Conservation (phyloP, 2,797 vertebrate genomes). For the Silurus lanzhouensis region DNA sequence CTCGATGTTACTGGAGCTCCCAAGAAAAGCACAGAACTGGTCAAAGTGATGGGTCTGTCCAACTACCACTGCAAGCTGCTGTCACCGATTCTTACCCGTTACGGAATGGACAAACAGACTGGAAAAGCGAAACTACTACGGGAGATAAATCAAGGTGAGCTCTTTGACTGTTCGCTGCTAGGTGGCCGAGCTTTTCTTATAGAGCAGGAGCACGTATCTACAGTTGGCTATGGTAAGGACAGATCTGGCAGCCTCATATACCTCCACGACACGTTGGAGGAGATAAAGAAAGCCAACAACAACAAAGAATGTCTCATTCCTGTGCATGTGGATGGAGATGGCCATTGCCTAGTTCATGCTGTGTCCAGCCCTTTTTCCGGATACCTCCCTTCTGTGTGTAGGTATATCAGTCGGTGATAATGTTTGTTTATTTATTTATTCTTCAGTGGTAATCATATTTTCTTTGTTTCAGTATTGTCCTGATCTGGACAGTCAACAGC, state of each 20-base stretch:
- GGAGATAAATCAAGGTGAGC: conserved; percentile 97
- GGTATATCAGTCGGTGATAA: too few relatives aligned
- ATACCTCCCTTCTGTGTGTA: too few relatives aligned
- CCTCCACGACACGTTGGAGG: conserved; percentile 93
- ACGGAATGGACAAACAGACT: conserved; percentile 97
- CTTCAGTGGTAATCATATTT: too few relatives aligned
- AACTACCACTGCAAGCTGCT: conserved; percentile 99
- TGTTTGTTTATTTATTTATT: too few relatives aligned
- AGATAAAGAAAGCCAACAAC: conserved; percentile 89
- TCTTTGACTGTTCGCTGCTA: conserved; percentile 95
- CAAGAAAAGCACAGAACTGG: conserved; percentile 88
- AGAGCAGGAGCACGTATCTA: conserved; percentile 89
- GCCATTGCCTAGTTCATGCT: conserved; percentile 96
- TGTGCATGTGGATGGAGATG: conserved; percentile 94
- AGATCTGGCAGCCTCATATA: conserved; percentile 93
- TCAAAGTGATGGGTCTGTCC: conserved; percentile 98
- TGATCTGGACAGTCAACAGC: too few relatives aligned
- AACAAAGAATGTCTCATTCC: conserved; percentile 93
- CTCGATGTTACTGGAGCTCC: conserved; percentile 89
- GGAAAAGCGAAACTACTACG: conserved; percentile 91
- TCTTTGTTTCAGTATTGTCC: too few relatives aligned
- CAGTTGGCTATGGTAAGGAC: conserved; percentile 93
- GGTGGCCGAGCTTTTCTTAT: conserved; percentile 94
- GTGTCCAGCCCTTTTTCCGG: conserved; percentile 76
- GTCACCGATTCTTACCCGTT: conserved; percentile 93